A percentile compares a stretch with the other conserved stretches of the same genome.
Conservation (phyloP, 2,797 vertebrate species). For the Telmatherina bonti region DNA sequence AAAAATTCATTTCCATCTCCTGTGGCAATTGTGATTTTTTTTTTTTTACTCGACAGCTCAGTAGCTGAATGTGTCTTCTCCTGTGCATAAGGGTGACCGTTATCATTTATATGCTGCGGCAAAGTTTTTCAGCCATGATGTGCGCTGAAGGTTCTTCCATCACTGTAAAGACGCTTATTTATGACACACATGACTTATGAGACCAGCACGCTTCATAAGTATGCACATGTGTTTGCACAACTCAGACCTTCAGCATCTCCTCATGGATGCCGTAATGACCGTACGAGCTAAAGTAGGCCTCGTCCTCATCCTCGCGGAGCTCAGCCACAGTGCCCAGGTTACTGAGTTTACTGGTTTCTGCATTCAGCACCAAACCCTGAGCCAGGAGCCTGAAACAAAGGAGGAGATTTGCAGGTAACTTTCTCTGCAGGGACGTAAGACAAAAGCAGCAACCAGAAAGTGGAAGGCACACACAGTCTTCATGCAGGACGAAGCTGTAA, state of each 20-base stretch:
- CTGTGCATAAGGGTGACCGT: slow-evolving; percentile 43
- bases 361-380: slow-evolving; percentile 91
- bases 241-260: slow-evolving; percentile 98
- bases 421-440: slow-evolving; percentile 28
- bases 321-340: slow-evolving; percentile 81
- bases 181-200: slow-evolving; percentile 24
- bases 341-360: slow-evolving; percentile 77
- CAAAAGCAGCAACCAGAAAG: slow-evolving; percentile 44
- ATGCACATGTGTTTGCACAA: slow-evolving; percentile 8
- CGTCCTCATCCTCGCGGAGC: slow-evolving; percentile 92
- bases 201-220: slow-evolving; percentile 16
- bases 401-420: slow-evolving; percentile 22
- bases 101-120: slow-evolving; percentile 59
- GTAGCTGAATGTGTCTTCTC: slow-evolving; percentile 45
- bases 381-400: slow-evolving; percentile 88
- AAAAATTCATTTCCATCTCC: slow-evolving; percentile 57
- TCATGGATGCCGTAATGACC: slow-evolving; percentile 96
- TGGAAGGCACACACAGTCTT: slow-evolving; percentile 78
- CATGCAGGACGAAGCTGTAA: slow-evolving; percentile 74
- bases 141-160: slow-evolving; percentile 41
- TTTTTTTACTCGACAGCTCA: slow-evolving; percentile 55
- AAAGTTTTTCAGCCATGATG: slow-evolving; percentile 57
- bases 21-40: slow-evolving; percentile 28
- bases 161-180: slow-evolving; percentile 14
- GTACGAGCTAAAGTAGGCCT: slow-evolving; percentile 97